Percentiles rank a stretch among this genome's conserved stretches.
Conservation (phyloP, 1,140 invertebrate species). For the Drosophila rhopaloa region DNA sequence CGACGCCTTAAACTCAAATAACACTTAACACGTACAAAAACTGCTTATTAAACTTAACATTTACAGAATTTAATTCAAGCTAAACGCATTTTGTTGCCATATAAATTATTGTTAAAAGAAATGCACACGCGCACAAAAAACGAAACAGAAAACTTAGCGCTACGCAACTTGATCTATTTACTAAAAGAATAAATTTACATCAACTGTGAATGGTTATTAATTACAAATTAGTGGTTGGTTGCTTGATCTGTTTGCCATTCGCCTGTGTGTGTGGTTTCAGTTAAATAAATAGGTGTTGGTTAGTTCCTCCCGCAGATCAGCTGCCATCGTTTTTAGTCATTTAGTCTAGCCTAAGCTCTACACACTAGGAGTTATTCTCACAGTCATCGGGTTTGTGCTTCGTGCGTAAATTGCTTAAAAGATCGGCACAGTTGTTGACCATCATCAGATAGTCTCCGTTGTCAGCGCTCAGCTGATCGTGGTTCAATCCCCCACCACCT, state of each 20-base stretch:
- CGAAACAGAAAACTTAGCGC: conserved; percentile 39
- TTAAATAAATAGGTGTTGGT: conserved; percentile 76
- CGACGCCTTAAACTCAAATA: conserved; percentile 72
- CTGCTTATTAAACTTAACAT: conserved; percentile 63
- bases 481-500: conserved; percentile 44
- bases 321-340: conserved; percentile 29
- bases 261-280: conserved; percentile 42
- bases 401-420: conserved; percentile 84
- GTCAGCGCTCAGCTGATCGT: conserved; percentile 57
- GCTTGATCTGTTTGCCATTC: conserved; percentile 26
- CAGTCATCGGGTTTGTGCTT: conserved; percentile 85
- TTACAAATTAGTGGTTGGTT: conserved; percentile 63
- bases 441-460: conserved; percentile 84
- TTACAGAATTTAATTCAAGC: conserved; percentile 68
- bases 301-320: conserved; percentile 43
- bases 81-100: conserved; percentile 58
- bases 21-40: conserved; percentile 75
- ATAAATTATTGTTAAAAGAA: conserved; percentile 59
- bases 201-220: conserved; percentile 61
- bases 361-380: conserved; percentile 85
- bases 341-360: conserved; percentile 72
- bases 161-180: conserved; percentile 34
- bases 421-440: conserved; percentile 84
- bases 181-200: conserved; percentile 54
- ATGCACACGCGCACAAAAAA: conserved; percentile 62